Evolutionary conservation across 2,888 invertebrate genomes (phyloP), one percentile per base, ranked within the genome.

Genomic region (Vanessa cardui): DNA sequence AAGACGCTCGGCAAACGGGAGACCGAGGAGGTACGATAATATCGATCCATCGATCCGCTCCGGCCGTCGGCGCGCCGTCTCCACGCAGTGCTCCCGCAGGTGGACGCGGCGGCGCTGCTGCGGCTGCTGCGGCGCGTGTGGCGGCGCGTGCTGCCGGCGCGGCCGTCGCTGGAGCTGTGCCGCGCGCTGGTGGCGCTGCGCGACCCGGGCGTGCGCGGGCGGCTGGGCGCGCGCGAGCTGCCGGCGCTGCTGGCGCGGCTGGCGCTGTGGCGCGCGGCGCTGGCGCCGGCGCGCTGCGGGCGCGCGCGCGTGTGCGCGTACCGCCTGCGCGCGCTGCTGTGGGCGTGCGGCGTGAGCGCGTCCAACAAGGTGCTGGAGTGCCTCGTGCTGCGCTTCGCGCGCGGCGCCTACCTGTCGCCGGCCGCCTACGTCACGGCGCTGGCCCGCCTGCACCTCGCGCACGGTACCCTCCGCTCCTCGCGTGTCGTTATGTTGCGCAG

Each of bases 351-450:
- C 71, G 78, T 84, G 47, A 94, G 75, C 85, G 96, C 72, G 94
- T 95, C 95, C 95, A 96, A 96, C 86, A 96, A 96, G 95, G 88
- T 96, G 71, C 88, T 96, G 74, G 96, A 96, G 90, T 95, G 95
- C 80, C 87, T 96, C 66, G 95, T 96, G 72, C 87, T 95, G 75
- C 88, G 96, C 73, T 96, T 94, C 88, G 94, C 95, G 72, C 94
- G 94, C 79, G 72, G 73, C 65, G 70, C 59, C 61, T 9, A 58
- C 46, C 69, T 73, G 20, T 12, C 68, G 20, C 54, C 68, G 47
- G 66, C 49, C 69, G 64, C 72, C 62, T 70, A 58, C 69, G 62
- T 73, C 58, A 64, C 72, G 64, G 71, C 72, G 45, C 70, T 69
- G 39, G 76, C 77, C 18, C 58, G 77, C 12, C 82, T 88, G 71